Evolutionary conservation across 2,113 vertebrate genomes (phyloP), one percentile per base, ranked within the genome.

Genomic region (Budorcas taxicolor): DNA sequence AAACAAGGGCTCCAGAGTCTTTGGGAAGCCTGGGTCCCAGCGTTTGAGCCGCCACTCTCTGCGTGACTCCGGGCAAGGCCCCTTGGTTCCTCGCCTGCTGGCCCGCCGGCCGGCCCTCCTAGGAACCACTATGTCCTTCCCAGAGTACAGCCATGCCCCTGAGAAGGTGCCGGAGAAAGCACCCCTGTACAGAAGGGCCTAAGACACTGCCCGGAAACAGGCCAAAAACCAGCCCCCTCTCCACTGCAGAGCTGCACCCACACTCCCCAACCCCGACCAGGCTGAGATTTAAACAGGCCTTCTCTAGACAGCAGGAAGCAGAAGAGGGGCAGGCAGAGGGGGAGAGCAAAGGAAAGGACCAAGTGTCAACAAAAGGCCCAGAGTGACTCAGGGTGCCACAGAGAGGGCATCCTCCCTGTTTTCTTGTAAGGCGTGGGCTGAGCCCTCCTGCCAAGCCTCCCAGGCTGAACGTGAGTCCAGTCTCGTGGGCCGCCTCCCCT

Each of bases 371-470:
- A 90, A 60, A 50, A 86, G 78, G 53, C 53, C 71, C 52, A 9
- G 57, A 1, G 9, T 0, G 4, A 45, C 57, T 25, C 4, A 1
- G 0, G 0, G 25, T 2, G 23, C 36, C 43, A 10, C 0, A 0
- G 31, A 47, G 55, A 45, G 8, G 60, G 25, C 57, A 17, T 27
- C 45, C 74, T 40, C 16, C 21, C 58, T 0, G 0, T 27, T 60
- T 21, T 0, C n/a, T 13, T 5, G 4, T 7, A 16, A 43, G 45
- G 40, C 7, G 29, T 2, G 31, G 14, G 60, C 36, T 15, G 62
- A 84, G 58, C 4, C 13, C 19, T 1, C 94, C 36, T 7, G 29
- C n/a, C 12, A 33, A 81, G 62, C 31, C 45, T 67, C 23, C 10
- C 0, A 15, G 76, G 90, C 57, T 3, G n/a, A 60, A 67, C 0